A percentile compares a stretch with the other conserved stretches of the same genome.
Evolutionary conservation across 2,113 vertebrate genomes (phyloP).

Genomic region (Paradisaea rubra): DNA sequence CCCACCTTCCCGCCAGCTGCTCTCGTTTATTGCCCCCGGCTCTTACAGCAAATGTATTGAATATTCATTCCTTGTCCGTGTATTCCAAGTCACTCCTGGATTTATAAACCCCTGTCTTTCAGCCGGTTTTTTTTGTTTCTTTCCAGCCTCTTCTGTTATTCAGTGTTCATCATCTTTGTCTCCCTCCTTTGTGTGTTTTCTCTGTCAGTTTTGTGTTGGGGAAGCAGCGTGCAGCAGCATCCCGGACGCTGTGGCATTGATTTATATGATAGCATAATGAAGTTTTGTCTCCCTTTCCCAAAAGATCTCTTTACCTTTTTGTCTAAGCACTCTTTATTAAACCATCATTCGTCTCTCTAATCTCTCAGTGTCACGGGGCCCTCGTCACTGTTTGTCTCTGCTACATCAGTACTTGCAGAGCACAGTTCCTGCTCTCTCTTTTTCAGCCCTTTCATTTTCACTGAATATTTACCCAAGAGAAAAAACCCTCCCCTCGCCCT

Average conservation of each 20-base stretch:
- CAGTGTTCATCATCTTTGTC: not conserved
- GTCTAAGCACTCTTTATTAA: not conserved
- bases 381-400: not conserved
- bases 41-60: not conserved
- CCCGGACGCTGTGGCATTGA: not conserved
- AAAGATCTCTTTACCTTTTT: not conserved
- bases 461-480: not conserved
- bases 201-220: not conserved
- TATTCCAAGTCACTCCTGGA: not conserved
- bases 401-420: not conserved
- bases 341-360: not conserved
- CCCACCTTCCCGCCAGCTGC: accelerated
- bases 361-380: not conserved
- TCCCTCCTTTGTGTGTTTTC: not conserved
- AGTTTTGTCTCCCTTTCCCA: not conserved
- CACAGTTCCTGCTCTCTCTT: not conserved
- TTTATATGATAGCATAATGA: not conserved
- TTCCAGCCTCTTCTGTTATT: not conserved
- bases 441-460: not conserved
- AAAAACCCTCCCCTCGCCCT: not conserved
- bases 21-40: not conserved
- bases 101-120: not conserved
- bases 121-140: not conserved
- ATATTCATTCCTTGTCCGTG: not conserved
- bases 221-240: not conserved